Evolutionary conservation across 2,888 invertebrate species (phyloP), one percentile per base, ranked within the genome.

Genomic region (Pristionchus maxplancki): DNA sequence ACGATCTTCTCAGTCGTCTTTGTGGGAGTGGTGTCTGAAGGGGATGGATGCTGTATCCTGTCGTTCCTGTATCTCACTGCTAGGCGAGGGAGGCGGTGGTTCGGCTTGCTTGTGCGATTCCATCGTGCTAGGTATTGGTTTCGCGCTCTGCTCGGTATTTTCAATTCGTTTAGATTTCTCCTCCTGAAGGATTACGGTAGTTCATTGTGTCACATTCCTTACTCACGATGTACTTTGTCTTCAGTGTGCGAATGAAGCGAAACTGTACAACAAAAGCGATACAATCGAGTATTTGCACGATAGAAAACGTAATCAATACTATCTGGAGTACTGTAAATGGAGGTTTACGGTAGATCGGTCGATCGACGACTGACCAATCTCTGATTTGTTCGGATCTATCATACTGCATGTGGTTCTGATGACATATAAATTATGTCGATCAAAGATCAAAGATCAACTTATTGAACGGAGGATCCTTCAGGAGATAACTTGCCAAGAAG

Each of bases 391-490:
- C 28, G 78, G 40, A 13, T 44, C n/a, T 13, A 78, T 4, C 28
- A 44, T 44, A 6, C 2, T 78, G 34, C 78, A 78, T 24, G 9
- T 40, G 78, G 78, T 44, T 44, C 78, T 78, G 78, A 78, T 31
- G 34, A 34, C 31, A 5, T 1, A 34, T 34, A 11, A 44, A n/a
- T 44, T 1, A 40, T 20, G n/a, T 13, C 13, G 78, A 15, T 40
- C 24, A 78, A 13, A 78, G 78, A 48, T 78, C 78, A 78, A 78
- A 48, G 78, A 78, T 17, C 44, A 78, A 78, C 78, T 78, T 78
- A 48, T 48, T 48, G 40, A 48, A 78, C 20, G 34, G 24, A 13
- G 40, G 40, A 28, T 44, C 40, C n/a, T 78, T 9, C 48, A 78
- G 8, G 24, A n/a, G n/a, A 78, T 40, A 44, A 11, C 9, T 44